Conservation (phyloP, 1,140 invertebrate genomes). For the Drosophila parvula region DNA sequence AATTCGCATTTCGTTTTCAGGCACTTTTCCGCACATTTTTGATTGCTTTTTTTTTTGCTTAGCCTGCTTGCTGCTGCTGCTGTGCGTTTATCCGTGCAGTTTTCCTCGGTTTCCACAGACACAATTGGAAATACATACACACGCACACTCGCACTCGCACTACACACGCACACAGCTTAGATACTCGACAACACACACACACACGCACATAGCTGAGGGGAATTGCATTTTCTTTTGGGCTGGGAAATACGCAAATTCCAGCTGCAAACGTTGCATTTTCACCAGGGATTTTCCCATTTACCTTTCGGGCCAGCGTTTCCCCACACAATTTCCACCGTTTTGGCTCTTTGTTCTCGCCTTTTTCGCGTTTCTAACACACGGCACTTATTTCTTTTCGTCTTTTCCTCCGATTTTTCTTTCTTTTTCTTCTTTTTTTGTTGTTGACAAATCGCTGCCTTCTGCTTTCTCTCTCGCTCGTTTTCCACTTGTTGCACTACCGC, state of each 20-base stretch:
- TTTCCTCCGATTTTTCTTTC: constrained; percentile 19
- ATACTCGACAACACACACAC: constrained; percentile 15
- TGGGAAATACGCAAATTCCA: constrained; percentile 50
- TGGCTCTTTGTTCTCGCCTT: constrained; percentile 47
- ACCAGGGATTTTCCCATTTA: constrained; percentile 46
- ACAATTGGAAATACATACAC: constrained; percentile 70
- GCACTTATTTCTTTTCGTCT: constrained; percentile 44
- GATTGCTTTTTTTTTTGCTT: constrained; percentile 54
- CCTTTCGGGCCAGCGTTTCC: constrained; percentile 47
- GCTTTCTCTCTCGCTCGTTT: constrained; percentile 15
- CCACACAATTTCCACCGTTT: constrained; percentile 33
- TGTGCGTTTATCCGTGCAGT: constrained; percentile 41
- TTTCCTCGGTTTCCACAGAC: constrained; percentile 63
- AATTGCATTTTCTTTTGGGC: constrained; percentile 46
- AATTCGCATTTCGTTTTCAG: constrained; percentile 55
- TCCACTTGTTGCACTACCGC: constrained; percentile 21
- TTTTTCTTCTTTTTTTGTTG: constrained; percentile 17
- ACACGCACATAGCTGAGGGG: constrained; percentile 27
- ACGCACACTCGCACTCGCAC: constrained; percentile 21
- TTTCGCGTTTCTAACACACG: constrained; percentile 50
- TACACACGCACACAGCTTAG: constrained; percentile 42
- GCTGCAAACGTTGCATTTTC: constrained; percentile 58
- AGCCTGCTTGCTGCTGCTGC: constrained; percentile 9
- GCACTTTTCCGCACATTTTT: constrained; percentile 53
- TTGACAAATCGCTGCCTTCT: constrained; percentile 24